Evolutionary conservation across 2,888 invertebrate species (phyloP).

Genomic region (Leptinotarsa juncta): DNA sequence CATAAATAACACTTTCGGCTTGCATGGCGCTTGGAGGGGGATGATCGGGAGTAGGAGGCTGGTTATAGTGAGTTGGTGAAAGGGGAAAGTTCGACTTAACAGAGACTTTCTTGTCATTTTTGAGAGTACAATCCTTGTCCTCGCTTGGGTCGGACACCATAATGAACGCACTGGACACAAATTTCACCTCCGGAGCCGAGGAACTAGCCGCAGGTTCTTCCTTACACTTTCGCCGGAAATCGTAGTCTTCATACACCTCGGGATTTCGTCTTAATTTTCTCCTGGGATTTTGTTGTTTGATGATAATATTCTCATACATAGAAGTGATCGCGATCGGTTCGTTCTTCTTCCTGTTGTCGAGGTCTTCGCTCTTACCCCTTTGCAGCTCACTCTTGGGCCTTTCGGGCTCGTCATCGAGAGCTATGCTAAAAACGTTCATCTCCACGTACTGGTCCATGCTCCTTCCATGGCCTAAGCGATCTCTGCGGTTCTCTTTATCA

Average conservation of each 20-base stretch:
- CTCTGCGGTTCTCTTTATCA: constrained; percentile 66
- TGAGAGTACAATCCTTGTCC: constrained; percentile 48
- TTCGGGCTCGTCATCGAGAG: constrained; percentile 60
- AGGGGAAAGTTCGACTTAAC: constrained; percentile 70
- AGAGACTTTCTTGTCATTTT: constrained; percentile 41
- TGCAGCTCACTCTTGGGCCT: constrained; percentile 61
- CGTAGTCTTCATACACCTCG: constrained; percentile 74
- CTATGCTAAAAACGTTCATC: constrained; percentile 71
- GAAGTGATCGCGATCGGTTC: constrained; percentile 81
- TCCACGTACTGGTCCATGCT: constrained; percentile 85
- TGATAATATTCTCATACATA: constrained; percentile 78
- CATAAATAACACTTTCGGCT: constrained; percentile 89
- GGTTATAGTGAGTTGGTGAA: constrained; percentile 90
- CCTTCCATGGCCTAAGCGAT: constrained; percentile 75
- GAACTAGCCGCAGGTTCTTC: constrained; percentile 56
- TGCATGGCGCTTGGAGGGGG: constrained; percentile 92
- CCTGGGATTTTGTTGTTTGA: constrained; percentile 79
- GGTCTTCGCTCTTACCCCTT: constrained; percentile 65
- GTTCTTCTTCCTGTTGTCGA: constrained; percentile 64
- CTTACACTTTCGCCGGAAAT: constrained; percentile 65
- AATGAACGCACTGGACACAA: constrained; percentile 70
- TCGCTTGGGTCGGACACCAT: constrained; percentile 66
- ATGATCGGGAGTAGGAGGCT: constrained; percentile 94
- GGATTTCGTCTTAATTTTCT: constrained; percentile 75
- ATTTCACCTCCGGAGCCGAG: constrained; percentile 65